Conservation (phyloP, 2,797 vertebrate species). For the Tadarida brasiliensis region DNA sequence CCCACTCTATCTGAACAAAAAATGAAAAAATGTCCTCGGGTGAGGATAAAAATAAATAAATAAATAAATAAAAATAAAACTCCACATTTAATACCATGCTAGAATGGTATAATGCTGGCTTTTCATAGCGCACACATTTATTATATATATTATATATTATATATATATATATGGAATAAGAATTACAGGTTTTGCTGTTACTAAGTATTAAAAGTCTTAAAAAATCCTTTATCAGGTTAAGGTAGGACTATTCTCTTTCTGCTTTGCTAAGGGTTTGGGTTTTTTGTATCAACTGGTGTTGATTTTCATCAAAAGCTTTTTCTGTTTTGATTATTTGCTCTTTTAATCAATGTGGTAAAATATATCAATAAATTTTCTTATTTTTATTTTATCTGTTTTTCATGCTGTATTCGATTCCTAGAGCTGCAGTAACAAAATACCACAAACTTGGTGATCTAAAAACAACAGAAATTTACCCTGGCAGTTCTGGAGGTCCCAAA, state of each 20-base stretch:
- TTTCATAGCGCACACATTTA: not conserved
- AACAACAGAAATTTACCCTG: not conserved
- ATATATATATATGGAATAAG: not conserved
- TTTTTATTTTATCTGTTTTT: conserved; percentile 1
- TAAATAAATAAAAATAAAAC: not conserved
- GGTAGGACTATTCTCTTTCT: not conserved
- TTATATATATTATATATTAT: not conserved
- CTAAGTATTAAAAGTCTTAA: not conserved
- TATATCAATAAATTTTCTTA: not conserved
- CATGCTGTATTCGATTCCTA: not conserved
- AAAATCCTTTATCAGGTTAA: not conserved
- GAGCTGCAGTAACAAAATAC: not conserved
- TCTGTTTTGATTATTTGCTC: not conserved
- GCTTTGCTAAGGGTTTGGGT: not conserved
- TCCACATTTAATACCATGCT: not conserved
- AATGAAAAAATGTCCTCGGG: too few species aligned
- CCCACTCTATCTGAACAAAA: too few species aligned
- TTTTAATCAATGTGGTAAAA: not conserved
- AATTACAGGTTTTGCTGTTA: not conserved
- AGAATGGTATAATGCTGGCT: not conserved
- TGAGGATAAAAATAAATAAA: too few species aligned
- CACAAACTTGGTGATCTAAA: not conserved
- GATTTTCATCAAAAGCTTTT: not conserved
- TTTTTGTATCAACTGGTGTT: not conserved
- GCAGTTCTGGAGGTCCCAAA: not conserved